Conservation (phyloP, 1,140 invertebrate genomes). For the Popillia japonica region DNA sequence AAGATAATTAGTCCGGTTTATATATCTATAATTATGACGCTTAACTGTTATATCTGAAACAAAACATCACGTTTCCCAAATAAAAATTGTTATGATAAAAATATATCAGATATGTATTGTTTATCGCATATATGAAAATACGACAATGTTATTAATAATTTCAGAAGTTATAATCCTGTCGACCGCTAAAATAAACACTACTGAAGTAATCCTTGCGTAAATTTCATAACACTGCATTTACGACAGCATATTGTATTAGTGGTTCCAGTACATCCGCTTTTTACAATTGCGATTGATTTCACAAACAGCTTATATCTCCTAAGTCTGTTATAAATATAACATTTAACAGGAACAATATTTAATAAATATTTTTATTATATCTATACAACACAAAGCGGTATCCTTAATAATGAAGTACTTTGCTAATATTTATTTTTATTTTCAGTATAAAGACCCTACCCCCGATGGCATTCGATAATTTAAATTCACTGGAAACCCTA, state of each 20-base stretch:
- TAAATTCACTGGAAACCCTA: constrained; percentile 88
- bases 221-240: not conserved
- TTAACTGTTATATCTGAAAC: too few relatives aligned
- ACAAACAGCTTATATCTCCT: too few relatives aligned
- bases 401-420: too few relatives aligned
- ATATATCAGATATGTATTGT: not conserved
- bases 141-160: not conserved
- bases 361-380: not conserved
- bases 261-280: too few relatives aligned
- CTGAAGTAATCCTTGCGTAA: not conserved
- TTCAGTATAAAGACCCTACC: constrained; percentile 81
- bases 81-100: not conserved
- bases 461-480: constrained; percentile 80
- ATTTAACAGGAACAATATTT: not conserved
- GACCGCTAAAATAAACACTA: not conserved
- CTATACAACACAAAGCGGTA: too few relatives aligned
- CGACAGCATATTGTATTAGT: not conserved
- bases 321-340: too few relatives aligned
- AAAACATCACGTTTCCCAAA: not conserved
- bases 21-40: too few relatives aligned
- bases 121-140: not conserved
- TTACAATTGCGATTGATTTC: too few relatives aligned
- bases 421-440: constrained; percentile 43
- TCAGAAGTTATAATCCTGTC: too few relatives aligned
- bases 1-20: too few relatives aligned